Evolutionary conservation across 2,797 vertebrate genomes (phyloP), one percentile per base, ranked within the genome.

Genomic region (Harpagifer antarcticus): DNA sequence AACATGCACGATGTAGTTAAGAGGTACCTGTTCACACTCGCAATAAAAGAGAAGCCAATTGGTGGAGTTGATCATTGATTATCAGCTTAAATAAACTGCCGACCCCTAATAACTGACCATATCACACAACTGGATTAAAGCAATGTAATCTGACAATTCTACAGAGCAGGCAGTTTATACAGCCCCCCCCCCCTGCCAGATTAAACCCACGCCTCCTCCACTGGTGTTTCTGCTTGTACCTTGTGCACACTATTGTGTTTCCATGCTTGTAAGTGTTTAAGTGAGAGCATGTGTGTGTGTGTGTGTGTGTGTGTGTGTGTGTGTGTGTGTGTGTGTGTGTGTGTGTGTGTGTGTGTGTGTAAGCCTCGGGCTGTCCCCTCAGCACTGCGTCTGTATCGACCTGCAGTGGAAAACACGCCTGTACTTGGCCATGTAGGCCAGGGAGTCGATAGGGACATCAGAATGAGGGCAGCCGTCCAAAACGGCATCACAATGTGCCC

Each of bases 401-500:
- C 90, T 67, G 88, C 81, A 64, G 76, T 76, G 83, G 89, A 86
- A 92, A 90, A 79, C 83, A 72, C 88, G 88, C 86, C 85, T 81
- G 86, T 71, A 60, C 81, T 81, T 20, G 56, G 81, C 83, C 91
- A 91, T 90, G 91, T 92, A 87, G 89, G 90, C 89, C 92, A 83
- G 87, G 23, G 74, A 90, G 89, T 92, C 89, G 86, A 92, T 92
- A 20, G 87, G 85, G 87, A 89, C 89, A 88, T 91, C 84, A 90
- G 87, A 91, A 93, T 65, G 86, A 91, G 88, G 90, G 86, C 89
- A 86, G 87, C 70, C 64, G 70, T 83, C 90, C 90, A 91, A 87
- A 89, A 86, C 83, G 12, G 66, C 78, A 82, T 82, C 87, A 86
- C 85, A 88, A 81, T 57, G 77, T 86, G 80, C 83, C 92, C 82